Evolutionary conservation across 2,888 invertebrate genomes (phyloP), one percentile per base, ranked within the genome.

Genomic region (Acrobasis consociella): DNA sequence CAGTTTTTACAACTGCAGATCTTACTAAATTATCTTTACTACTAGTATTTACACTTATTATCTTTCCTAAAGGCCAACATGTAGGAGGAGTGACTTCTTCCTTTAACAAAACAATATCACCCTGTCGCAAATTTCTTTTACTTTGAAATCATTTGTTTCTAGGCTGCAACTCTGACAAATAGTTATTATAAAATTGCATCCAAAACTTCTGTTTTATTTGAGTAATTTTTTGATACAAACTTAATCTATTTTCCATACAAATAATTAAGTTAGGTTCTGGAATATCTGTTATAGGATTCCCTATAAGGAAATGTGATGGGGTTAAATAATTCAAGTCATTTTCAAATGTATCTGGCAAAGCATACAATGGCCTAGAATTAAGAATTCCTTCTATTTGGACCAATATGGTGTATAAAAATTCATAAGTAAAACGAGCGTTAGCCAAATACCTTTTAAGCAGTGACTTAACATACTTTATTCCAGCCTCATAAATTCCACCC

Each of bases 191-290:
- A 49, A 49, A 49, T 15, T 49, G 49, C 15, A 49, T 15, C 49
- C 49, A 50, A 17, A 50, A 50, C 50, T 50, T 50, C 13, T 50
- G 50, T 50, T 50, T 50, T 50, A 50, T 50, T 9, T 50, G 17
- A 50, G 50, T 50, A 50, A 50, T 50, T 50, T n/a, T 50, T 50
- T 50, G 50, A 50, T 50, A 50, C 50, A 3, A 16, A 17, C 17
- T 50, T 50, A 50, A 50, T 50, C 50, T 50, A 50, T 15, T 50
- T 39, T 39, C 11, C 39, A 39, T 39, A 39, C 22, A 22, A 22
- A 3, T 22, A 22, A 22, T 22, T 5, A 22, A 22, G 22, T 22
- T 22, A 22, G 22, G 22, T 22, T 22, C 22, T 22, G 22, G 22
- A 22, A 22, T 22, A 22, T 22, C 22, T 22, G 22, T 22, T 22